Conservation (phyloP, 2,113 vertebrate genomes). For the Lota lota region DNA sequence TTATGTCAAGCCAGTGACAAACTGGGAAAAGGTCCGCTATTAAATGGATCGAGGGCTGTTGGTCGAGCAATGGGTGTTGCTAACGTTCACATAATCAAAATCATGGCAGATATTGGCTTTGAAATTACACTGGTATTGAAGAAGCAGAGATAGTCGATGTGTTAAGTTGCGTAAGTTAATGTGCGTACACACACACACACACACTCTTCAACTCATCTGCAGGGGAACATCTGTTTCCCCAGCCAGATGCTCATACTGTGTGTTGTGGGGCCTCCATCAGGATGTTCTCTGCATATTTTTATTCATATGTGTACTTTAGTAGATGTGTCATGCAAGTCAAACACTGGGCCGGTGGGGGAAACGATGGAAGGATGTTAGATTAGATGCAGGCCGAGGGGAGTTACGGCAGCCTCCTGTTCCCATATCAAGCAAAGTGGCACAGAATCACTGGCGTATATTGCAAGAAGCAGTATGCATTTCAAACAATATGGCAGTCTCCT, state of each 20-base stretch:
- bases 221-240: background rate
- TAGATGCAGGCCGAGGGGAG: conserved; percentile 11
- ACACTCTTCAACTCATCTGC: no score
- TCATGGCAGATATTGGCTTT: no score
- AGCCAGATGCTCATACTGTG: background rate
- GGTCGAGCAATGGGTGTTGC: conserved; percentile 20
- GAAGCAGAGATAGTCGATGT: no score
- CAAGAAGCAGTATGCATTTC: conserved; percentile 16
- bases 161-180: no score
- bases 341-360: background rate
- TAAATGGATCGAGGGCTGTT: conserved; percentile 36
- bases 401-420: conserved; percentile 24
- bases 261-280: background rate
- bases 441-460: conserved; percentile 17
- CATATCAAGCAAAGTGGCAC: conserved; percentile 17
- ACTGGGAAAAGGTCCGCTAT: conserved; percentile 41
- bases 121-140: no score
- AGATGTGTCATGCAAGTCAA: conserved; percentile 36
- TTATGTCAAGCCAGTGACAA: conserved; percentile 39
- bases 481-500: conserved; percentile 16
- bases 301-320: background rate
- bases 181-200: no score
- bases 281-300: background rate
- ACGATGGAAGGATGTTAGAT: conserved; percentile 20
- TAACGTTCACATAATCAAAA: conserved; percentile 2